Base-by-base conservation (phyloP, 2,888 invertebrate genomes). In the Exephanes ischioxanthus region DNA sequence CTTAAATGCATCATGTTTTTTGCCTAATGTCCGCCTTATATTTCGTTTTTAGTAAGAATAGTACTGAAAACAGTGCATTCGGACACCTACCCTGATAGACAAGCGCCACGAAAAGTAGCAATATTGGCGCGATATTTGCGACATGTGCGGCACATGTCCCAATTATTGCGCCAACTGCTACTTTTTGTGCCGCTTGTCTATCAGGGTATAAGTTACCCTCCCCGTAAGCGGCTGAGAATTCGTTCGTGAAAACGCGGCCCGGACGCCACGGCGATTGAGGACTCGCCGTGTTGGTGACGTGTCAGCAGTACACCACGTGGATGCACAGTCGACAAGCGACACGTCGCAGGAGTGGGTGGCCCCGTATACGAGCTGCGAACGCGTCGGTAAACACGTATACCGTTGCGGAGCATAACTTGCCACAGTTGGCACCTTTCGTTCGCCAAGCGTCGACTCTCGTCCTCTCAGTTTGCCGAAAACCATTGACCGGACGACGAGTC, bases 301-400 rank as follows among this genome's bases (percentile, higher is more conserved):
- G 91, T 91, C 90, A 86, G 75, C 48, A 83, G 75, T n/a, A 63
- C 84, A 89, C 88, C 91, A 92, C 91, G 91, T 92, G 91, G 89
- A 89, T 84, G 79, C 61, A 80, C 53, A 37, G 41, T 63, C 80
- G 79, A 80, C 85, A 75, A 79, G 72, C 86, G 91, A 91, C 91
- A 92, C 91, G 91, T 92, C 83, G 91, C 84, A 86, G 72, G 61
- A 83, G 67, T 83, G 81, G 77, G 51, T 48, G 45, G 81, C 61
- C 22, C 63, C 55, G 73, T 61, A 68, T 48, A 75, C 55, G 77
- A 71, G 58, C 75, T 48, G 37, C 41, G 63, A 81, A 83, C 83
- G 84, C 86, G 85, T 88, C 87, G 85, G 87, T 87, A 87, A 87
- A 84, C 86, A 83, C 86, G 85, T 85, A 87, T 83, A 72, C 72